Evolutionary conservation across 64 coral and sea anemone genomes (phyloP), one percentile per base, ranked within the genome.

Genomic region (Montipora capricornis): DNA sequence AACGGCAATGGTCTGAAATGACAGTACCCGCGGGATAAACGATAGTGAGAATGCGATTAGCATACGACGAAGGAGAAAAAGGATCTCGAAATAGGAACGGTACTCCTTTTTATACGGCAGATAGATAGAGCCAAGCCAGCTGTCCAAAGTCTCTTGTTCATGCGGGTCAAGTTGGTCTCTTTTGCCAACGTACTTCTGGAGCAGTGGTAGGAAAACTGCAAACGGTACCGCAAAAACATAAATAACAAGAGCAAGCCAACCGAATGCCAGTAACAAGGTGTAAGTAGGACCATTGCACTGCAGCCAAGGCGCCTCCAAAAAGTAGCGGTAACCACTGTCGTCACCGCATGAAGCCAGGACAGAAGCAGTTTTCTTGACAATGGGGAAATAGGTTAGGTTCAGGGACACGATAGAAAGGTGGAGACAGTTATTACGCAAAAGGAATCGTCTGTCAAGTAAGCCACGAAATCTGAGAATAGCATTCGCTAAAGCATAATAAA

Each of bases 351-450:
- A 89, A 26, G 92, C 75, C 44, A 97, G 81, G 45, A 92, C 88
- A 68, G 88, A 59, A 47, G 88, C 64, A 12, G 95, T 78, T 37
- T 76, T 90, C 68, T 89, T 87, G 5, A 91, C 92, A 83, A 97
- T 88, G 13, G 95, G 95, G 81, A 97, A 97, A 68, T 94, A 97
- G 5, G 95, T 97, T 20, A 97, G 73, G 49, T 92, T 94, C 13
- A 97, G 78, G 49, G 68, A 97, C 16, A 92, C 60, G 50, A 97
- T 91, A 37, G 82, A 91, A 12, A 94, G 52, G n/a, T 97, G 73
- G 5, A 93, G 76, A 60, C 82, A 78, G 5, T 50, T 49, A 52
- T 93, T 78, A 47, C 91, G 58, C 49, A 76, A 67, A 37, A 37
- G 80, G 46, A 90, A 75, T 64, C 88, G 74, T 70, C 8, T 61